A percentile compares a stretch with the other conserved stretches of the same genome.
These are phyloP conservation scores for Metalampra italica DNA, from an alignment of 2,888 invertebrate genomes.

Conservation along the genomic window DNA sequence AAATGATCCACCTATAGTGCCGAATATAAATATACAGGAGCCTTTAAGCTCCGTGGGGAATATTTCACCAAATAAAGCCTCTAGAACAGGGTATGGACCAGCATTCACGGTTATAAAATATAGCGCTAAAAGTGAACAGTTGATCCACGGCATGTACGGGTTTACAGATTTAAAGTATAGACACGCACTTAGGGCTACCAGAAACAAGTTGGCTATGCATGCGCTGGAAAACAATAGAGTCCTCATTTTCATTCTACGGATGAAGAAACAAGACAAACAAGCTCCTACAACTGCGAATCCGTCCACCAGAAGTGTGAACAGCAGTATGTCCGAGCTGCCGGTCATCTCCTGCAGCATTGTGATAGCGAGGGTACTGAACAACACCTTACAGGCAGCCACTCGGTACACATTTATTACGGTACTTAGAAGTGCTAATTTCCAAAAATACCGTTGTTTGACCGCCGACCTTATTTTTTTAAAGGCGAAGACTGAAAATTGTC, in stretches of 20 bases:
- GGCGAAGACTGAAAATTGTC: background rate
- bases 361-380: conserved; percentile 17
- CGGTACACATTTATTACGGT: conserved; percentile 17
- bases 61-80: conserved; percentile 26
- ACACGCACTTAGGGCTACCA: conserved; percentile 15
- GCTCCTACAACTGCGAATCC: conserved; percentile 19
- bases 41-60: conserved; percentile 29
- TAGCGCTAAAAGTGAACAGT: conserved; percentile 18
- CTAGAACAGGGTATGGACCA: conserved; percentile 27
- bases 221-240: conserved; percentile 19
- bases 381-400: conserved; percentile 14
- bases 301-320: conserved; percentile 14
- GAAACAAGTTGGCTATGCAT: conserved; percentile 11
- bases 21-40: conserved; percentile 15
- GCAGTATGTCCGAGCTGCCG: conserved; percentile 18
- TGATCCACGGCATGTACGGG: conserved; percentile 12
- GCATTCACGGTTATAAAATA: conserved; percentile 23
- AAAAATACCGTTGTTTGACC: conserved; percentile 15
- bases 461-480: conserved; percentile 10
- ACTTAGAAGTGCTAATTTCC: conserved; percentile 15
- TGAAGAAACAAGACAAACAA: conserved; percentile 16
- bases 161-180: conserved; percentile 13
- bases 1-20: conserved; percentile 16
- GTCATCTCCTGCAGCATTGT: conserved; percentile 22
- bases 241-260: conserved; percentile 18